Percentiles rank a stretch among this genome's conserved stretches.
Evolutionary conservation across 2,888 invertebrate genomes (phyloP).

Genomic region (Phlogophora meticulosa): DNA sequence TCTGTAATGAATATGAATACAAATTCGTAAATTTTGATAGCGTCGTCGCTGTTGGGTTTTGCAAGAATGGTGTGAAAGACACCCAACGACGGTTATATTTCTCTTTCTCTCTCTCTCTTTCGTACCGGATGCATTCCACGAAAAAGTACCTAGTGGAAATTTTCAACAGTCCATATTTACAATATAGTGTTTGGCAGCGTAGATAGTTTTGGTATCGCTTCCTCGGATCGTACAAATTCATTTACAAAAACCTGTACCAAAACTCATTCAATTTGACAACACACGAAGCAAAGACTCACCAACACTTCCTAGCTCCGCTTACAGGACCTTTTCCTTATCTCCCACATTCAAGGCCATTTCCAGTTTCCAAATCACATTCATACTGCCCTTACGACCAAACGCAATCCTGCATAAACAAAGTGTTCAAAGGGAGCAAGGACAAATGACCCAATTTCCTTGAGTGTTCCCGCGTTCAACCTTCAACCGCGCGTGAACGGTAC

Average conservation of each 20-base stretch:
- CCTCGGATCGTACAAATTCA: not conserved
- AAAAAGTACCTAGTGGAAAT: too few relatives aligned
- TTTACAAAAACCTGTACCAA: not conserved
- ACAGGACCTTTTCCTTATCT: constrained; percentile 34
- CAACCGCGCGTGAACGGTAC: constrained; percentile 81
- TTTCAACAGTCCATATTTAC: too few relatives aligned
- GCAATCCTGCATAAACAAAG: constrained; percentile 70
- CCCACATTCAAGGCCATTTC: constrained; percentile 60
- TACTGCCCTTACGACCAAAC: constrained; percentile 66
- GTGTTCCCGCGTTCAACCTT: constrained; percentile 74
- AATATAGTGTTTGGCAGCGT: too few relatives aligned
- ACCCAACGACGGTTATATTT: too few relatives aligned
- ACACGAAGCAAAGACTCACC: not conserved
- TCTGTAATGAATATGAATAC: too few relatives aligned
- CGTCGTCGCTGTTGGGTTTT: too few relatives aligned
- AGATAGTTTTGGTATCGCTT: not conserved
- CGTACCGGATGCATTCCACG: too few relatives aligned
- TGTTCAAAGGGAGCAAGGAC: constrained; percentile 80
- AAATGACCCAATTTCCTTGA: constrained; percentile 90
- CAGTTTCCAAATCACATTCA: constrained; percentile 62
- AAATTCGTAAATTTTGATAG: too few relatives aligned
- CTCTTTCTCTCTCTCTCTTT: too few relatives aligned
- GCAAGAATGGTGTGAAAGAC: too few relatives aligned
- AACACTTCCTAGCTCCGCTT: not conserved
- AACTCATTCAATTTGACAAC: not conserved